A percentile compares a stretch with the other conserved stretches of the same genome.
Evolutionary conservation across 2,888 invertebrate genomes (phyloP).

Genomic region (Drosophila borealis): DNA sequence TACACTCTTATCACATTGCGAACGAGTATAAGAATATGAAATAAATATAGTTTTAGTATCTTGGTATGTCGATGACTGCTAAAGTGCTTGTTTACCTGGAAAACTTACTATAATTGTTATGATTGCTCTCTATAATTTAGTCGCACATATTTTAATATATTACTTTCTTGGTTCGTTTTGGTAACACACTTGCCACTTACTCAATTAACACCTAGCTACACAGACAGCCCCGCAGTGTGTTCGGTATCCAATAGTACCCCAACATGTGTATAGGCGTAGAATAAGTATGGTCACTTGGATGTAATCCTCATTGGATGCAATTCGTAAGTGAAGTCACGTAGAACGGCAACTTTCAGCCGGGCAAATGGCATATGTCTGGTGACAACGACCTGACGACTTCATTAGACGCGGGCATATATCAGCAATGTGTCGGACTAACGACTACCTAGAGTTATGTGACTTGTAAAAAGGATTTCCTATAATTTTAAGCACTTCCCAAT

Average conservation of each 20-base stretch:
- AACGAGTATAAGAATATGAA: background rate
- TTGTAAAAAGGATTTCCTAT: constrained; percentile 75
- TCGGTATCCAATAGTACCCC: background rate
- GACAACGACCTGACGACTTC: constrained; percentile 79
- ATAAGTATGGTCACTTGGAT: constrained; percentile 10
- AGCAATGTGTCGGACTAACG: constrained; percentile 60
- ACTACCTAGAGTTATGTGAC: constrained; percentile 69
- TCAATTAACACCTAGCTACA: background rate
- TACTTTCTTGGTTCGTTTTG: background rate
- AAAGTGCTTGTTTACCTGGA: background rate
- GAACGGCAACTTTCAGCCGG: constrained; percentile 67
- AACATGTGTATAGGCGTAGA: constrained; percentile 12
- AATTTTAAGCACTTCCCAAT: constrained; percentile 61
- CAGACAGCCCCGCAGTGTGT: background rate
- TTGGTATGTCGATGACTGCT: background rate
- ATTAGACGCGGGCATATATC: constrained; percentile 76
- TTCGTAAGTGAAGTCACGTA: constrained; percentile 83
- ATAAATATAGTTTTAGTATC: background rate
- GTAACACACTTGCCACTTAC: constrained; percentile 5
- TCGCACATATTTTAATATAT: constrained; percentile 2
- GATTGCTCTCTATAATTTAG: constrained; percentile 3
- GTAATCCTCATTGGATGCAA: constrained; percentile 62
- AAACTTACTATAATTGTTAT: background rate
- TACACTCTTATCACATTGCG: no score
- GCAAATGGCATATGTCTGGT: constrained; percentile 73